Percentiles rank a stretch among this genome's conserved stretches.
Conservation (phyloP, 2,888 invertebrate species). For the Epicampocera succincta region DNA sequence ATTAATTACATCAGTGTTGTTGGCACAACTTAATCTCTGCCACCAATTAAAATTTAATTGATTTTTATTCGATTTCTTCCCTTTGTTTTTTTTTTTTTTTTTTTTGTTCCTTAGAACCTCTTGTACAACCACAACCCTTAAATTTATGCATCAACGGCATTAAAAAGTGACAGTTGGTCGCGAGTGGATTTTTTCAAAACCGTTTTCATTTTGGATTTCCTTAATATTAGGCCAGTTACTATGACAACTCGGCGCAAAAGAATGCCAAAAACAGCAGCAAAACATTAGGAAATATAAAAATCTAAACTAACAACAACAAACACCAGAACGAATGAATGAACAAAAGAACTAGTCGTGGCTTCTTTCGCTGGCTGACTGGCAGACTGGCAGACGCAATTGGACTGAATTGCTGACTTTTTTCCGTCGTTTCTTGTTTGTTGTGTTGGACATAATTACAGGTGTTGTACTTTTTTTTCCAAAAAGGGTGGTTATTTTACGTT, state of each 20-base stretch:
- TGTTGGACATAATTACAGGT: constrained; percentile 29
- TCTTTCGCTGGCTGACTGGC: constrained; percentile 38
- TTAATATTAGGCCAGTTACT: constrained; percentile 51
- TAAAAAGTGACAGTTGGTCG: constrained; percentile 4
- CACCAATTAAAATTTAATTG: background rate
- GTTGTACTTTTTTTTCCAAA: constrained; percentile 12
- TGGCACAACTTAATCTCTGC: too few relatives aligned
- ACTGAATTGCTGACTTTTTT: background rate
- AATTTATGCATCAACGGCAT: background rate
- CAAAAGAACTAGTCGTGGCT: constrained; percentile 5
- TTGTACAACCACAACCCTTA: constrained; percentile 17
- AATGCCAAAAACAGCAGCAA: constrained; percentile 8
- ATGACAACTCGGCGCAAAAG: constrained; percentile 37
- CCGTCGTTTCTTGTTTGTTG: background rate
- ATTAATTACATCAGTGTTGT: too few relatives aligned
- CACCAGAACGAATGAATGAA: too few relatives aligned
- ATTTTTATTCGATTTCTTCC: too few relatives aligned
- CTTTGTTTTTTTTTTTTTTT: background rate
- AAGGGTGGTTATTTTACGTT: constrained; percentile 47
- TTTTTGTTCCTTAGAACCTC: too few relatives aligned
- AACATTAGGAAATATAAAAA: constrained; percentile 8
- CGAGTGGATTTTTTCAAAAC: background rate
- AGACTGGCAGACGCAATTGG: constrained; percentile 2
- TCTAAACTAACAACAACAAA: constrained; percentile 1
- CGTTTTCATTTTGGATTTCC: background rate